A percentile compares a stretch with the other conserved stretches of the same genome.
phyloP scores from a whole-genome alignment of 2,888 invertebrate genomes.

The Drosophila macrospina region DNA sequence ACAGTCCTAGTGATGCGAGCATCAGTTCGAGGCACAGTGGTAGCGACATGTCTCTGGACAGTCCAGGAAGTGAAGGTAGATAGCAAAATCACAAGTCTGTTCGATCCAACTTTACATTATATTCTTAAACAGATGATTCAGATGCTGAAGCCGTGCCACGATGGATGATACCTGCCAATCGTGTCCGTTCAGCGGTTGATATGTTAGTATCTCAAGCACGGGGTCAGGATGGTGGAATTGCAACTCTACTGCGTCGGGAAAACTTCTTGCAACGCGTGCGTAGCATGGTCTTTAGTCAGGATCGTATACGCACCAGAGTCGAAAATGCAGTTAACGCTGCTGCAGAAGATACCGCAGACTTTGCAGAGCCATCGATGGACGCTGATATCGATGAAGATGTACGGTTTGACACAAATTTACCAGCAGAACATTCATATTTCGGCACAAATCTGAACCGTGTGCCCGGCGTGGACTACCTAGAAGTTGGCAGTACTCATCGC shows the following conservation, averaged over 20 bases:
- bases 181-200: slow-evolving; percentile 63
- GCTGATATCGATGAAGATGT: slow-evolving; percentile 67
- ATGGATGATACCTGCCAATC: slow-evolving; percentile 70
- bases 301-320: slow-evolving; percentile 58
- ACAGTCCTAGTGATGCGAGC: slow-evolving; percentile 30
- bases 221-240: slow-evolving; percentile 67
- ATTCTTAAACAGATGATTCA: slow-evolving; percentile 56
- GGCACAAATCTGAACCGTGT: slow-evolving; percentile 87
- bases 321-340: slow-evolving; percentile 35
- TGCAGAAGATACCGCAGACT: slow-evolving; percentile 14
- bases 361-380: slow-evolving; percentile 44
- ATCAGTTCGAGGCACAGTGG: slow-evolving; percentile 33
- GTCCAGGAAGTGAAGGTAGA: slow-evolving; percentile 68
- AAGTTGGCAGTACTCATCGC: slow-evolving; percentile 86
- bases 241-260: slow-evolving; percentile 61
- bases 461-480: slow-evolving; percentile 88
- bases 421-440: slow-evolving; percentile 86
- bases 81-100: too few species aligned
- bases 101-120: neutral
- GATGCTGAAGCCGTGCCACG: slow-evolving; percentile 59
- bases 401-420: slow-evolving; percentile 86
- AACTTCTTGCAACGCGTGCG: slow-evolving; percentile 80
- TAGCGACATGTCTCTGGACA: slow-evolving; percentile 71
- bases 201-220: slow-evolving; percentile 64
- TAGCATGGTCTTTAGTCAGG: slow-evolving; percentile 78